Base-by-base conservation (phyloP, 2,888 invertebrate species). In the Ctenicera cuprea region DNA sequence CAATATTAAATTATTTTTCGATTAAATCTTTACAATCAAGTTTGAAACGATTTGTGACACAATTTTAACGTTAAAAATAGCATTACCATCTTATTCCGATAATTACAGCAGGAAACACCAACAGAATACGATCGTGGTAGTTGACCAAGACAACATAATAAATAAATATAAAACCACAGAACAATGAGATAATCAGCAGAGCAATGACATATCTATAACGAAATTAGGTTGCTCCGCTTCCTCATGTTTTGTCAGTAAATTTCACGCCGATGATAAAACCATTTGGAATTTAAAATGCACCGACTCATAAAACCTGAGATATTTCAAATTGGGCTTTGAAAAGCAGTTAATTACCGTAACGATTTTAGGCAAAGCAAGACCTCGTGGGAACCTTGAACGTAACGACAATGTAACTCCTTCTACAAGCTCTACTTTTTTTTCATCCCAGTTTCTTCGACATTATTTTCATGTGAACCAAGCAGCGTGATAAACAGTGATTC, bases 401-500 rank as follows among this genome's bases (percentile, higher is more conserved):
- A 54, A 54, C 12, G 5, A 30, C 48, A 14, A 48, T 48, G 18
- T 26, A 26, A 2, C 16, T 11, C 22, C 8, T 26, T 48, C 48
- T 16, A 20, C 48, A 48, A 48, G 16, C 48, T 38, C n/a, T n/a
- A n/a, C 22, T 20, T 20, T 50, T 50, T 8, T 18, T 50, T 50
- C 41, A 14, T 14, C n/a, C 41, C 1, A 14, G n/a, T 4, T 18
- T 33, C 33, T 33, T 33, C 33, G 33, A 18, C 16, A 3, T 11
- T 43, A 14, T 48, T 48, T 48, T 48, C 48, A 18, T 4, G 4
- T 41, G 7, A 41, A 41, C 50, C 22, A 50, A 22, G 22, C 0
- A 20, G 12, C n/a, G 38, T 38, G 16, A 45, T 26, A 62, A 62
- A 43, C 16, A 14, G 18, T 62, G 62, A 62, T 26, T 62, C 62